These are phyloP conservation scores for Acanthurus leucopareius DNA, from an alignment of 2,797 vertebrate species.

Conservation along the genomic window DNA sequence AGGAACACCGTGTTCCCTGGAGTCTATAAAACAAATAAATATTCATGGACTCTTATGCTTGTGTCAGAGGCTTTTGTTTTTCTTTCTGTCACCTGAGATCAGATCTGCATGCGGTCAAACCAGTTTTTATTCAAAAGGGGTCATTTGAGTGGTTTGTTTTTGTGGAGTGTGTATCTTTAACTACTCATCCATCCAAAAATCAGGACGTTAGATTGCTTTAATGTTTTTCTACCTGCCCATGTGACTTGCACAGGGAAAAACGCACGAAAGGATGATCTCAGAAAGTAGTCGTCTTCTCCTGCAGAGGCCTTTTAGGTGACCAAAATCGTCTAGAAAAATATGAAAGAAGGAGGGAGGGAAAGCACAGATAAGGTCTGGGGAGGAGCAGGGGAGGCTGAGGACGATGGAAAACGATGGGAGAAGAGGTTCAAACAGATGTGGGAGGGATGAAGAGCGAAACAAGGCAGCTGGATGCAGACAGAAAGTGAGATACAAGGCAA, in stretches of 20 bases:
- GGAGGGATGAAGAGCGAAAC: conserved; percentile 58
- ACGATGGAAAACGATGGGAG: conserved; percentile 36
- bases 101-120: background rate
- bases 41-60: conserved; percentile 32
- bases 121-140: background rate
- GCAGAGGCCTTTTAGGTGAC: conserved; percentile 24
- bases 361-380: conserved; percentile 63
- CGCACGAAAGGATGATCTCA: background rate
- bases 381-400: conserved; percentile 44
- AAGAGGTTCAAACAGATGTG: conserved; percentile 66
- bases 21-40: conserved; percentile 39
- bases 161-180: background rate
- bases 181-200: background rate
- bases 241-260: conserved; percentile 20
- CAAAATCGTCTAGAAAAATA: conserved; percentile 21
- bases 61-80: background rate
- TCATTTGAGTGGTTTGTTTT: conserved; percentile 4
- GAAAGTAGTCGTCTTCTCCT: conserved; percentile 13
- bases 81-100: conserved; percentile 1
- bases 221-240: background rate
- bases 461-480: conserved; percentile 56
- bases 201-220: background rate
- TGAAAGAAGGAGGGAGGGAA: conserved; percentile 48
- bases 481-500: background rate
- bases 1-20: conserved; percentile 69